Conservation (phyloP, 1,140 invertebrate genomes). For the Medauroidea extradentata region DNA sequence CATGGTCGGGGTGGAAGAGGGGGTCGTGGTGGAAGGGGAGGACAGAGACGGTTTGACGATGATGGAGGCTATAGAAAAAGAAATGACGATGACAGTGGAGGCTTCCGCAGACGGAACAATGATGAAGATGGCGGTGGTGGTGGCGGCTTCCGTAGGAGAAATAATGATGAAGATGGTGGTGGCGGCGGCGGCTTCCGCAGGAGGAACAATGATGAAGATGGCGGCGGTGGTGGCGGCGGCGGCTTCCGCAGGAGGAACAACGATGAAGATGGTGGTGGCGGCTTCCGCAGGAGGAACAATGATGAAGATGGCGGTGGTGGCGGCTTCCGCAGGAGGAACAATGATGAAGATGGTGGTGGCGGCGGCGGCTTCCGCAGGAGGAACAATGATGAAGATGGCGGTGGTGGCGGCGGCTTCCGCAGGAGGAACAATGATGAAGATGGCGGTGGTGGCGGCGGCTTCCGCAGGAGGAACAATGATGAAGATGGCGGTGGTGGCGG, state of each 20-base stretch:
- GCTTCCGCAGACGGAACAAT: not conserved
- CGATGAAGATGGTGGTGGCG: not conserved
- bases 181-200: not conserved
- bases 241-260: not conserved
- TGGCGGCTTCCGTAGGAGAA: constrained; percentile 10
- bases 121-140: constrained; percentile 11
- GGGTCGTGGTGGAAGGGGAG: constrained; percentile 2
- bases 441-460: too few species aligned
- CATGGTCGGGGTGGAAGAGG: constrained; percentile 3
- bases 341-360: not conserved
- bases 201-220: not conserved
- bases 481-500: too few species aligned
- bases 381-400: too few species aligned
- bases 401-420: too few species aligned
- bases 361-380: not conserved
- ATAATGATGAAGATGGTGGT: not conserved
- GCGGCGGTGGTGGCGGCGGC: not conserved
- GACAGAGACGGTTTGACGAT: not conserved
- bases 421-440: too few species aligned
- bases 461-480: too few species aligned
- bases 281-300: not conserved
- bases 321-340: not conserved
- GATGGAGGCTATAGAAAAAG: not conserved
- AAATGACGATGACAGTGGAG: not conserved
- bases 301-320: not conserved